Conservation (phyloP, 1,140 invertebrate genomes). For the Eupristina koningsbergeri region DNA sequence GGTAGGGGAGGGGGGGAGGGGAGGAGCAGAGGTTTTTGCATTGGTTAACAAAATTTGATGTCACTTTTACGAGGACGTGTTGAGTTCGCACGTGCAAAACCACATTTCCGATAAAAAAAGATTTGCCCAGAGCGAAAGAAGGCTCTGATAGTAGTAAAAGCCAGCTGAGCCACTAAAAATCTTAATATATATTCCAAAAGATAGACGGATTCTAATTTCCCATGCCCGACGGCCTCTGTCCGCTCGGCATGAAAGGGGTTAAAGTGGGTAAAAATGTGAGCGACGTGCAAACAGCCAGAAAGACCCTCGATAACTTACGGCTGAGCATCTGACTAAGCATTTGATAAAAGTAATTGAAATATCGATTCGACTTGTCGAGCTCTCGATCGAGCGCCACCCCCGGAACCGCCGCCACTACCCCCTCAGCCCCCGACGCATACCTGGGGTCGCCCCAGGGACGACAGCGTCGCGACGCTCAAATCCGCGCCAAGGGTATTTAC, state of each 20-base stretch:
- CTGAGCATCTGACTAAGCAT: slow-evolving; percentile 50
- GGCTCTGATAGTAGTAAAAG: background rate
- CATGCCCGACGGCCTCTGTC: background rate
- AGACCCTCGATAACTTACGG: slow-evolving; percentile 39
- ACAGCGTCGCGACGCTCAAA: background rate
- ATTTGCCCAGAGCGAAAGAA: background rate
- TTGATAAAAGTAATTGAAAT: slow-evolving; percentile 52
- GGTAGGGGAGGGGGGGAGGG: too few relatives aligned
- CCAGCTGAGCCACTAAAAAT: background rate
- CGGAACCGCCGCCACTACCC: too few relatives aligned
- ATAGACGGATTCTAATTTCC: slow-evolving; percentile 39
- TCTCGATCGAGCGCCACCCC: slow-evolving; percentile 26
- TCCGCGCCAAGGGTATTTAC: background rate
- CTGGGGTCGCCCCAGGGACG: background rate
- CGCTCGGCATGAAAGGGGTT: slow-evolving; percentile 8
- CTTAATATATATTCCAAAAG: slow-evolving; percentile 31
- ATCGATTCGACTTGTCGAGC: slow-evolving; percentile 41
- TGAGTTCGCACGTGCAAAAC: background rate
- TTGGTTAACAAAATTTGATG: slow-evolving; percentile 7
- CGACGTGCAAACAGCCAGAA: slow-evolving; percentile 33
- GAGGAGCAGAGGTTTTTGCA: background rate
- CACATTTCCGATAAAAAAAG: background rate
- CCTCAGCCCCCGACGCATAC: background rate
- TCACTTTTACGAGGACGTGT: background rate
- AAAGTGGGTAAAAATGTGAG: slow-evolving; percentile 40